These are phyloP conservation scores for Sphinx pinastri DNA, from an alignment of 2,888 invertebrate species.

Conservation along the genomic window DNA sequence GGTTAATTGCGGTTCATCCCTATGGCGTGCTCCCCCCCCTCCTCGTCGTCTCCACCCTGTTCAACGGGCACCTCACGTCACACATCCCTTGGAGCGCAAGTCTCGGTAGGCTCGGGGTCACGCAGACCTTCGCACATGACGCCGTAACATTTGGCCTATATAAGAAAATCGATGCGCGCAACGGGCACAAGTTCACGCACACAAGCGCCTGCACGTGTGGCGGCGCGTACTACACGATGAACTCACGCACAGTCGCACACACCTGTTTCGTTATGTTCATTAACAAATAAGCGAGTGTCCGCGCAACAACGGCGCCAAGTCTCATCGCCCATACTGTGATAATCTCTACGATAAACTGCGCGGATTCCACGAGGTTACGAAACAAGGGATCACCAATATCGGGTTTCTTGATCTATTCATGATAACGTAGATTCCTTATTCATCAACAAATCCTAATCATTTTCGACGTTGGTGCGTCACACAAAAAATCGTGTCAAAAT, in stretches of 20 bases:
- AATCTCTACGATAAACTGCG: background rate
- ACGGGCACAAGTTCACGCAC: conserved; percentile 67
- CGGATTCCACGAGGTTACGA: no score
- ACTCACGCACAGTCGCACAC: conserved; percentile 2
- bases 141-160: conserved; percentile 66
- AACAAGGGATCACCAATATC: no score
- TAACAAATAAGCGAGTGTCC: background rate
- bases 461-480: no score
- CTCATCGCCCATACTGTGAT: background rate
- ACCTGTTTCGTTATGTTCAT: conserved; percentile 10
- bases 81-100: conserved; percentile 20
- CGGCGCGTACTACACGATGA: background rate
- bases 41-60: conserved; percentile 27
- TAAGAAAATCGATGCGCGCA: conserved; percentile 72
- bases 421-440: no score
- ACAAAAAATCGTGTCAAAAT: no score
- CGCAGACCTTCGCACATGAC: conserved; percentile 70
- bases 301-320: background rate
- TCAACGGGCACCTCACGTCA: conserved; percentile 23
- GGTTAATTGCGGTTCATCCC: conserved; percentile 66
- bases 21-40: conserved; percentile 32
- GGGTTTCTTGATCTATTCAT: no score
- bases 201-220: conserved; percentile 9
- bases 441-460: no score
- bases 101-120: conserved; percentile 50